Evolutionary conservation across 2,797 vertebrate species (phyloP), one percentile per base, ranked within the genome.

Genomic region (Gastrophryne carolinensis): DNA sequence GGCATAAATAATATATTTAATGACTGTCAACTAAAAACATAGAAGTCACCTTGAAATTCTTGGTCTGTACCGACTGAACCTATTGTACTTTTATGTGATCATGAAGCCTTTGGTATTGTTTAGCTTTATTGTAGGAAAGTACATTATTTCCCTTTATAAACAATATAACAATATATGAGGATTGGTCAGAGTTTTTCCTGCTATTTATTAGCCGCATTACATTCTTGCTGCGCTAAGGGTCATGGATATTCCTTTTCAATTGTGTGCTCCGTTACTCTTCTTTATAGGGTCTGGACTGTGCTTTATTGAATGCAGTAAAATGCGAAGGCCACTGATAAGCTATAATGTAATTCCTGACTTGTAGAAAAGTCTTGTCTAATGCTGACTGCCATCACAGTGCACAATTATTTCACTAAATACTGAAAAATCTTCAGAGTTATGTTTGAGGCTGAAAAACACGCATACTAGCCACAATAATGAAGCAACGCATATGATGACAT

Each of bases 311-410:
- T 41, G 65, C 24, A 68, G 15, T 68, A 56, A 68, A 68, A 68
- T 69, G 52, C 54, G 66, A 69, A 69, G 66, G 66, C 54, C 66
- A 69, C 35, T 57, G 52, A 57, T 69, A 69, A 57, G 52, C 15
- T 41, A 56, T 69, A 56, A 69, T 69, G 24, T 57, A 69, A 57
- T n/a, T 69, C 52, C 13, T 17, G 10, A 13, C 15, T 26, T 5
- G 10, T 29, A 39, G 56, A 56, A 69, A 69, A 21, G 34, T 41
- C 35, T 41, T 35, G 7, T 41, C 41, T 34, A 41, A 69, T 39
- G 17, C 4, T 30, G 52, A 21, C 7, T 8, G 61, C 17, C 24
- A 47, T 44, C 47, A 50, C 32, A 12, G 62, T 29, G 23, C n/a
- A n/a, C n/a, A n/a, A n/a, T n/a, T n/a, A n/a, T n/a, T n/a, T n/a